These are phyloP conservation scores for Drosophila prolongata DNA, from an alignment of 2,888 invertebrate species.

Conservation along the genomic window DNA sequence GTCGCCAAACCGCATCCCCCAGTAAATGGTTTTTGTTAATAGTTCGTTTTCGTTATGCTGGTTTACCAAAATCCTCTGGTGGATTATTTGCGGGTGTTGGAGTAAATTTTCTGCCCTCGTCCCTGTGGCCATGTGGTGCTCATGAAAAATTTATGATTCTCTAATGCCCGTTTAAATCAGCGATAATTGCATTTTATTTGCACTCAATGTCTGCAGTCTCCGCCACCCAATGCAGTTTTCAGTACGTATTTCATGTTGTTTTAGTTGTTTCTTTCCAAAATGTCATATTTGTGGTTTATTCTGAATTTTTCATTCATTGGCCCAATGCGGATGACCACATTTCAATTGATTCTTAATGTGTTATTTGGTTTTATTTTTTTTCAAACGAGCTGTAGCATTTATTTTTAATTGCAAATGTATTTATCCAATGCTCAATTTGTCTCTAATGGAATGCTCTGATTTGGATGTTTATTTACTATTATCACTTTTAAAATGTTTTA, in stretches of 20 bases:
- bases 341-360: constrained; percentile 71
- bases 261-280: constrained; percentile 17
- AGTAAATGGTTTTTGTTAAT: constrained; percentile 66
- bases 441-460: constrained; percentile 1
- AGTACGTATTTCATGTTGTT: background rate
- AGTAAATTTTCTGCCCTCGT: constrained; percentile 6
- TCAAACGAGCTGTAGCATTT: background rate
- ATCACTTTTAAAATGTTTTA: constrained; percentile 20
- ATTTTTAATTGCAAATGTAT: background rate
- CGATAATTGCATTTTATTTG: constrained; percentile 56
- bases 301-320: constrained; percentile 32
- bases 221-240: constrained; percentile 18
- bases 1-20: constrained; percentile 28
- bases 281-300: constrained; percentile 41
- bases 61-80: constrained; percentile 56
- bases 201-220: constrained; percentile 34
- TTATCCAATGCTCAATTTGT: constrained; percentile 2
- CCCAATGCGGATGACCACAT: constrained; percentile 49
- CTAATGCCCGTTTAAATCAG: constrained; percentile 54
- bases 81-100: constrained; percentile 29
- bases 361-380: constrained; percentile 15
- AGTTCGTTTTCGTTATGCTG: constrained; percentile 40
- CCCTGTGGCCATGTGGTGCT: constrained; percentile 20
- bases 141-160: constrained; percentile 48
- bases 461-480: constrained; percentile 13